Conservation (phyloP, 2,113 vertebrate genomes). For the Labeo catla region DNA sequence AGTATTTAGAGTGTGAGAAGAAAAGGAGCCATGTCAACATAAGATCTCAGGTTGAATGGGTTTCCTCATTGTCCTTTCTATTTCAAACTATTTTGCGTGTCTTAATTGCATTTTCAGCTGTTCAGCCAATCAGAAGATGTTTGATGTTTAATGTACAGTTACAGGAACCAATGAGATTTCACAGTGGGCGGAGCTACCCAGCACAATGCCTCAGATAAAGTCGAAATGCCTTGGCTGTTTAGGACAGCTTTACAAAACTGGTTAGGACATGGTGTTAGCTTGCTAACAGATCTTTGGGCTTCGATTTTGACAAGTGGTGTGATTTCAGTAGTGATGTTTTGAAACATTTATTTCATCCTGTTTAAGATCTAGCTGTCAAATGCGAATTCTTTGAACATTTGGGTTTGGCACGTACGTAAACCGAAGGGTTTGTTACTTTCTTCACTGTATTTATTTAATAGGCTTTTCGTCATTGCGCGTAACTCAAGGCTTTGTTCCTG, state of each 20-base stretch:
- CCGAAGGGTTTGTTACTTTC: slow-evolving; percentile 61
- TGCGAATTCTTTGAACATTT: slow-evolving; percentile 13
- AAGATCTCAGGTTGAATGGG: slow-evolving; percentile 62
- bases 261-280: not conserved
- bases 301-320: not conserved
- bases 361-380: slow-evolving; percentile 31
- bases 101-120: not conserved
- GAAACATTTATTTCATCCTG: not conserved
- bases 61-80: slow-evolving; percentile 48
- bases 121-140: not conserved
- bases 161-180: not conserved
- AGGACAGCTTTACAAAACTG: not conserved
- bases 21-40: slow-evolving; percentile 51
- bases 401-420: slow-evolving; percentile 35
- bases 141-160: slow-evolving; percentile 11
- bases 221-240: not conserved
- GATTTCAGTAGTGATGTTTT: slow-evolving; percentile 39
- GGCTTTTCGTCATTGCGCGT: slow-evolving; percentile 60
- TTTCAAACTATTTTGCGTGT: slow-evolving; percentile 24
- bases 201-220: not conserved
- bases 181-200: slow-evolving; percentile 7
- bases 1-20: slow-evolving; percentile 23
- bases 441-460: slow-evolving; percentile 74
- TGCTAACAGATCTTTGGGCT: not conserved
- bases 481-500: slow-evolving; percentile 58